These are phyloP conservation scores for Galeopsomyia nigrocyanea DNA, from an alignment of 2,888 invertebrate species.

Conservation along the genomic window DNA sequence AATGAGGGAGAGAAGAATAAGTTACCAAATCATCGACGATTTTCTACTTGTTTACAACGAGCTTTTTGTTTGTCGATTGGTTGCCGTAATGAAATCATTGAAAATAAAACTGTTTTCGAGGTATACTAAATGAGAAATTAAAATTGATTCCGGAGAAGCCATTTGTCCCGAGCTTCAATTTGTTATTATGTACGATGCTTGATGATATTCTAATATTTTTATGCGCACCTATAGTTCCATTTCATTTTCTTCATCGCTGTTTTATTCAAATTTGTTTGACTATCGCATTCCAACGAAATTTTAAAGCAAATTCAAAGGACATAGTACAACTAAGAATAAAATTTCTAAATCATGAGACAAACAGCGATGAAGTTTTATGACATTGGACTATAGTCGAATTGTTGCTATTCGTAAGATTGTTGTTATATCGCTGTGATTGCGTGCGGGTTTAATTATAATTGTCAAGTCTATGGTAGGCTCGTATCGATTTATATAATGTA, in stretches of 20 bases:
- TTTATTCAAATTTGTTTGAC: not conserved
- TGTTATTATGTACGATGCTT: conserved; percentile 67
- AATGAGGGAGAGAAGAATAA: conserved; percentile 23
- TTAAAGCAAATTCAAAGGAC: not conserved
- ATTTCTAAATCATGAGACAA: not conserved
- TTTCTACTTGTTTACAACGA: conserved; percentile 58
- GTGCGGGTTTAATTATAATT: conserved; percentile 53
- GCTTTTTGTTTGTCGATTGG: conserved; percentile 50
- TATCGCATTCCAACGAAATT: not conserved
- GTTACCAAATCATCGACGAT: conserved; percentile 41
- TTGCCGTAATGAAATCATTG: conserved; percentile 47
- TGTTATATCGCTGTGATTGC: conserved; percentile 67
- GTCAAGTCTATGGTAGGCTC: conserved; percentile 30
- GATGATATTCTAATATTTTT: conserved; percentile 68
- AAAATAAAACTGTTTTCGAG: conserved; percentile 33
- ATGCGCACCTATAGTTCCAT: conserved; percentile 64
- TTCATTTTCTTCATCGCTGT: conserved; percentile 55
- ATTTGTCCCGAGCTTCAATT: conserved; percentile 68
- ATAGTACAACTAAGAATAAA: too few relatives aligned
- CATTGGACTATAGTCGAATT: conserved; percentile 64
- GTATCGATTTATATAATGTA: conserved; percentile 21
- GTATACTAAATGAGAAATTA: conserved; percentile 20
- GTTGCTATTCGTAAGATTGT: conserved; percentile 68
- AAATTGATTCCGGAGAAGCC: conserved; percentile 49
- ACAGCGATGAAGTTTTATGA: conserved; percentile 57